These are phyloP conservation scores for Protosalanx chinensis DNA, from an alignment of 2,797 vertebrate genomes.

Conservation along the genomic window DNA sequence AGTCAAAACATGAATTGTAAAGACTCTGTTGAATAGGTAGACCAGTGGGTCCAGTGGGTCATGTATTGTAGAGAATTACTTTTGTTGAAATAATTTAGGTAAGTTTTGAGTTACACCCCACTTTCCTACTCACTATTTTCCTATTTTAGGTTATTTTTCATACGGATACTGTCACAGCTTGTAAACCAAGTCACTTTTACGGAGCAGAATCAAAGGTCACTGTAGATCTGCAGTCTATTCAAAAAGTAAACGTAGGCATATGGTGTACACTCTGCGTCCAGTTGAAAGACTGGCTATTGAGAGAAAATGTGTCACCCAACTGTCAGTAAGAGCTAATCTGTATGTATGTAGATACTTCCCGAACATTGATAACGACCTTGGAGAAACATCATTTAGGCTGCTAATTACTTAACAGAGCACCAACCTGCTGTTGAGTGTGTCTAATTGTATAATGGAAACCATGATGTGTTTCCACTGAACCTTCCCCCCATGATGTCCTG, in stretches of 20 bases:
- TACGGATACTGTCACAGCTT: not conserved
- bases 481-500: not conserved
- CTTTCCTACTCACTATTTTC: too few relatives aligned
- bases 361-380: slow-evolving; percentile 24
- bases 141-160: not conserved
- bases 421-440: slow-evolving; percentile 15
- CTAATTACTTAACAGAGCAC: slow-evolving; percentile 27
- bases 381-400: slow-evolving; percentile 13
- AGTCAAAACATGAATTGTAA: not conserved
- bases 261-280: not conserved
- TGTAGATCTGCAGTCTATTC: not conserved
- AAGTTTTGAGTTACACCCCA: not conserved
- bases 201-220: not conserved
- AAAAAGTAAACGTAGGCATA: not conserved
- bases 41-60: too few relatives aligned
- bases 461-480: slow-evolving; percentile 1
- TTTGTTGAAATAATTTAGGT: not conserved
- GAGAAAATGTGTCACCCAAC: not conserved
- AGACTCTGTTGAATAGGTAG: too few relatives aligned
- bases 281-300: not conserved
- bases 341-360: slow-evolving; percentile 1
- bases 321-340: slow-evolving; percentile 6
- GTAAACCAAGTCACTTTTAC: too few relatives aligned
- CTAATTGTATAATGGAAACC: slow-evolving; percentile 29
- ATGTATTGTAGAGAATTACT: too few relatives aligned